These are phyloP conservation scores for Disparrhopalites patrizii DNA, from an alignment of 2,888 invertebrate genomes.

Conservation along the genomic window DNA sequence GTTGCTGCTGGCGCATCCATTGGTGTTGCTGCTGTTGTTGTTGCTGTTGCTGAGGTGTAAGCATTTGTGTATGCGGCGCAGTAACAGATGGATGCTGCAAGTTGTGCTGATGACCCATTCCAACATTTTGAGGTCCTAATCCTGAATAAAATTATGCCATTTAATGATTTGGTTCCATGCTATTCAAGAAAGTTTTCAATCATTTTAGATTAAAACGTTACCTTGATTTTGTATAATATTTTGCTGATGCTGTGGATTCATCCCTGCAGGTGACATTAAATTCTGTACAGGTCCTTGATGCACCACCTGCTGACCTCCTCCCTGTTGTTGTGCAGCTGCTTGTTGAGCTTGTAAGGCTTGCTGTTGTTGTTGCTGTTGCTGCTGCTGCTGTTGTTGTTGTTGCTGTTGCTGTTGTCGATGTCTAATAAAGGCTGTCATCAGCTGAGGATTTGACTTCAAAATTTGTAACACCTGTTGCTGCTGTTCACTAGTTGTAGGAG, in stretches of 20 bases:
- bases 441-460: slow-evolving; percentile 86
- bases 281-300: too few species aligned
- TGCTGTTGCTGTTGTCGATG: slow-evolving; percentile 63
- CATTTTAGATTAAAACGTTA: slow-evolving; percentile 3
- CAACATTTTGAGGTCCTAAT: slow-evolving; percentile 43
- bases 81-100: slow-evolving; percentile 39
- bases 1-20: slow-evolving; percentile 53
- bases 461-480: slow-evolving; percentile 85
- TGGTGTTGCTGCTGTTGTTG: slow-evolving; percentile 48
- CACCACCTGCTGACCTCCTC: too few species aligned
- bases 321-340: slow-evolving; percentile 55
- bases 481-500: slow-evolving; percentile 85
- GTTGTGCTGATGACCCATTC: slow-evolving; percentile 46
- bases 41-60: slow-evolving; percentile 36
- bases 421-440: slow-evolving; percentile 93
- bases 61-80: slow-evolving; percentile 30
- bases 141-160: slow-evolving; percentile 20
- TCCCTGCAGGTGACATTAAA: slow-evolving; percentile 37
- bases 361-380: slow-evolving; percentile 39
- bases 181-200: not conserved
- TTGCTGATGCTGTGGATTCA: slow-evolving; percentile 46
- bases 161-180: not conserved
- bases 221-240: slow-evolving; percentile 44
- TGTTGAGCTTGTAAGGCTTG: slow-evolving; percentile 55
- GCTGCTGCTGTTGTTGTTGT: slow-evolving; percentile 46